Percentiles rank a stretch among this genome's conserved stretches.
Conservation (phyloP, 2,888 invertebrate species). For the Odontomyia ornata region DNA sequence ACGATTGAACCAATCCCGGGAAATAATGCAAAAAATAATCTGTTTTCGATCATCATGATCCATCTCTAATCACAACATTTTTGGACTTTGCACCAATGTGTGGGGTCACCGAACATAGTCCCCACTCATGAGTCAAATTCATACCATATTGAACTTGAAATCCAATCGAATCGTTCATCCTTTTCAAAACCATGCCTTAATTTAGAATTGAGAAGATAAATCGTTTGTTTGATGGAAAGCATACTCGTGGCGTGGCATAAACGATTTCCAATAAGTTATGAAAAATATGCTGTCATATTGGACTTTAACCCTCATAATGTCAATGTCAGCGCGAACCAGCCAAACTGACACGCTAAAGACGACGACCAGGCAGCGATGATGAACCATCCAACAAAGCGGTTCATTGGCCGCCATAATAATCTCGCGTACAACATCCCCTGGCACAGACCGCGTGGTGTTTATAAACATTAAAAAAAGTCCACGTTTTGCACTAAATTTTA, state of each 20-base stretch:
- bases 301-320: slow-evolving; percentile 28
- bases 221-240: neutral
- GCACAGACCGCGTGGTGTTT: slow-evolving; percentile 7
- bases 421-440: neutral
- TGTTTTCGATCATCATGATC: too few relatives aligned
- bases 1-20: too few relatives aligned
- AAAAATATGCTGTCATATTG: slow-evolving; percentile 24
- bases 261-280: slow-evolving; percentile 13
- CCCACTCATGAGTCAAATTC: neutral
- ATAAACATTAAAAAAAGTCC: slow-evolving; percentile 8
- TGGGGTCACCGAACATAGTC: too few relatives aligned
- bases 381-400: too few relatives aligned
- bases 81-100: too few relatives aligned
- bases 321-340: slow-evolving; percentile 15
- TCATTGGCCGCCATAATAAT: slow-evolving; percentile 15
- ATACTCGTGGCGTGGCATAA: neutral
- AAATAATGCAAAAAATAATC: too few relatives aligned
- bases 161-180: neutral
- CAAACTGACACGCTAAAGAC: too few relatives aligned
- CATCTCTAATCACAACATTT: too few relatives aligned
- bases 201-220: slow-evolving; percentile 19
- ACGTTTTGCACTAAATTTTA: neutral
- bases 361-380: too few relatives aligned
- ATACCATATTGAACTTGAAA: neutral
- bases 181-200: slow-evolving; percentile 12